phyloP scores from a whole-genome alignment of 2,888 invertebrate genomes.

The Podotricha telesiphe region DNA sequence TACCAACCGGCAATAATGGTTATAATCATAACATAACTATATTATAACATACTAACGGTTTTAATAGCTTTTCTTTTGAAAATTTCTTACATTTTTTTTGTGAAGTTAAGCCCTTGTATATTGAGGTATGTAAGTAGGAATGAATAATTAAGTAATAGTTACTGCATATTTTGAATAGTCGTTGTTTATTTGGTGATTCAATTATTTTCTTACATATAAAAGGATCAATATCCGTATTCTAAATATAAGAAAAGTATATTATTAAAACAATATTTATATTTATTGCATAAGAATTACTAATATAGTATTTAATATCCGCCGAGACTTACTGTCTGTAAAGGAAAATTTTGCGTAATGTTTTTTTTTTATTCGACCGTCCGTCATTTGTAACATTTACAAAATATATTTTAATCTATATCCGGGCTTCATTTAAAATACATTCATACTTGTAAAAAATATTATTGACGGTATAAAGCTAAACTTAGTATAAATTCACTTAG shows the following conservation, averaged over 20 bases:
- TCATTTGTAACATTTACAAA: not conserved
- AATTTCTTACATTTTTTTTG: not conserved
- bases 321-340: too few species aligned
- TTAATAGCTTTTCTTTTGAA: too few species aligned
- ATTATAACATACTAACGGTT: too few species aligned
- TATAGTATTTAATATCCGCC: too few species aligned
- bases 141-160: not conserved
- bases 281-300: not conserved
- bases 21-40: too few species aligned
- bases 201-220: not conserved
- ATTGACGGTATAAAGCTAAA: not conserved
- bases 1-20: too few species aligned
- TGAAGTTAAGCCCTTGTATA: not conserved
- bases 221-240: not conserved
- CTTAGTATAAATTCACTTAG: not conserved
- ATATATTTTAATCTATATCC: not conserved
- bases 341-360: too few species aligned
- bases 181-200: constrained; percentile 2
- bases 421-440: not conserved
- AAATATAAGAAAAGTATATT: not conserved
- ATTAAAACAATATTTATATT: constrained; percentile 2
- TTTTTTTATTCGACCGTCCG: too few species aligned
- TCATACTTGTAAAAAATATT: not conserved
- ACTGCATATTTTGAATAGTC: not conserved
- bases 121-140: not conserved